These are phyloP conservation scores for Noctua janthina DNA, from an alignment of 2,888 invertebrate genomes.

Conservation along the genomic window DNA sequence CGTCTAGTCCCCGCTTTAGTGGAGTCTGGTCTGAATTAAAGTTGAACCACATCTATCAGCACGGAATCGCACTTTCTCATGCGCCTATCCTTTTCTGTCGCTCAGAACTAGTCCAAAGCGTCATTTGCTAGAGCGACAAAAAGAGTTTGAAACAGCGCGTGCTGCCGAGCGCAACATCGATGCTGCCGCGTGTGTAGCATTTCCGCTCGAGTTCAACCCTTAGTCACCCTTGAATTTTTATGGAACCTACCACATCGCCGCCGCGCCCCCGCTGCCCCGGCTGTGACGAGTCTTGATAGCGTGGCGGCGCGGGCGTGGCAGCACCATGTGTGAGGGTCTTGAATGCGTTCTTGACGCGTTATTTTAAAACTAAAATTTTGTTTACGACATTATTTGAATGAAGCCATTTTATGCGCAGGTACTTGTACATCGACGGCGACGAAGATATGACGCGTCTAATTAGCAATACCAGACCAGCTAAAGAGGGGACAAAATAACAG, in stretches of 20 bases:
- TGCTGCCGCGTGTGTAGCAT: background rate
- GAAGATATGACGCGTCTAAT: background rate
- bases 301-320: background rate
- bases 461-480: background rate
- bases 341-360: background rate
- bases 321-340: background rate
- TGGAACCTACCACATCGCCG: background rate
- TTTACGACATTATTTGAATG: background rate
- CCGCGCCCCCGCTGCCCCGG: background rate
- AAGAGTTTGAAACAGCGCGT: too few relatives aligned
- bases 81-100: background rate
- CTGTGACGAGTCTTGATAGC: background rate
- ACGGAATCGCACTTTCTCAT: background rate
- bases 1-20: too few relatives aligned
- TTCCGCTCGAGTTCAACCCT: background rate
- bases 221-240: background rate
- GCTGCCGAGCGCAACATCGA: too few relatives aligned
- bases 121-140: background rate
- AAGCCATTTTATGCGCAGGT: slow-evolving; percentile 32
- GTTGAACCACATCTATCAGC: background rate
- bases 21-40: background rate
- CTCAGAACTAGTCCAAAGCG: background rate
- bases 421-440: slow-evolving; percentile 1
- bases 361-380: background rate
- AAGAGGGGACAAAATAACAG: background rate